Base-by-base conservation (phyloP, 2,888 invertebrate species). In the Phengaris arion region DNA sequence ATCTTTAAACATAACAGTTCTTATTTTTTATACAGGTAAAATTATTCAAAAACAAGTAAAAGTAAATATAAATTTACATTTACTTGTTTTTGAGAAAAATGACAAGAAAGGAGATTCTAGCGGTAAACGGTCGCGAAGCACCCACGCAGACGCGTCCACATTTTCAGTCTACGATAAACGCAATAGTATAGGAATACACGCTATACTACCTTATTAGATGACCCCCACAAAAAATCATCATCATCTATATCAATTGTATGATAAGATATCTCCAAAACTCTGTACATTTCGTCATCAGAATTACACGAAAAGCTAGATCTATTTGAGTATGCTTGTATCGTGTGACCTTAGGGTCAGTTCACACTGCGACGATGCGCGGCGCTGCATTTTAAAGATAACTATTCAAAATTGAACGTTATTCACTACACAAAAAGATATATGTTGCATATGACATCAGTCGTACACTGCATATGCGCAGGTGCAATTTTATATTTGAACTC, bases 161-260 rank as follows among this genome's bases (percentile, higher is more conserved):
- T 22, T 59, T 22, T 22, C 22, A 59, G 59, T 22, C 22, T 10
- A 10, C 59, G 8, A 59, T 3, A 22, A 59, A 59, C 22, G 59
- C 59, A 59, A 59, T 59, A 59, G 22, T 57, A 57, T 22, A 59
- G 59, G 59, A 59, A 59, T 59, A 22, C 59, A 9, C 59, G 22
- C 10, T 59, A 9, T 15, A 8, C 59, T 59, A 59, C 59, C 59
- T 22, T 59, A 22, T 59, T 59, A 59, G 22, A 59, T 15, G 35
- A 35, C 9, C 6, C 9, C 6, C 10, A 48, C 6, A 52, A 52
- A 52, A 52, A 1, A 10, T 22, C 22, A 59, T 59, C 59, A 22
- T 59, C 57, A 57, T 22, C 57, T 15, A 6, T 15, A 6, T 6
- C 2, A n/a, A 7, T 6, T n/a, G 3, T 55, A 22, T 22, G 22